phyloP scores from a whole-genome alignment of 2,797 vertebrate species.

The Chanos chanos region DNA sequence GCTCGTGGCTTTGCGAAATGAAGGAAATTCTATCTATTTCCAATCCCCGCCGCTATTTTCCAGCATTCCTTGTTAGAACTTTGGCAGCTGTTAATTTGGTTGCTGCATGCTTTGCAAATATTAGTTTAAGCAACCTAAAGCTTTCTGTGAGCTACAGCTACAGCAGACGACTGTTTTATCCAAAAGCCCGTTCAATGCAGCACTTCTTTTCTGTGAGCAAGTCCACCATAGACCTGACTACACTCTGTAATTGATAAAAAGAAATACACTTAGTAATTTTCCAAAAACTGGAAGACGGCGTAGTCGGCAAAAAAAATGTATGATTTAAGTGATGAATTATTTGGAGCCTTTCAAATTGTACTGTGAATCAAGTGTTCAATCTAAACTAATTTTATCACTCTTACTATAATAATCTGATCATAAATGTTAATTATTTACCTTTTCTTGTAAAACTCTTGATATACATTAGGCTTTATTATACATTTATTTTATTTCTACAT shows the following conservation, averaged over 20 bases:
- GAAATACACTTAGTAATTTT: constrained; percentile 68
- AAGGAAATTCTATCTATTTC: constrained; percentile 85
- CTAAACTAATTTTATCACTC: too few species aligned
- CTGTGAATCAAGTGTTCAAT: too few species aligned
- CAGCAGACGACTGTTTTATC: constrained; percentile 63
- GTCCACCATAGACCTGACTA: constrained; percentile 56
- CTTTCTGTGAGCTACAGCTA: constrained; percentile 60
- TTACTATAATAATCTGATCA: too few species aligned
- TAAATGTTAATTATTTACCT: too few species aligned
- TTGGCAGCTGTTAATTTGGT: constrained; percentile 61
- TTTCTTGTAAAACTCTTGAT: too few species aligned
- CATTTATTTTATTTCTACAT: too few species aligned
- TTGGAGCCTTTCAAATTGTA: too few species aligned
- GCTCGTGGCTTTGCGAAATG: constrained; percentile 84
- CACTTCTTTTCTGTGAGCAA: constrained; percentile 55
- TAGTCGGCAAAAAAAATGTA: too few species aligned
- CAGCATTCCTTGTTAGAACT: constrained; percentile 60
- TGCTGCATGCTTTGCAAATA: constrained; percentile 70
- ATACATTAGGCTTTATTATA: too few species aligned
- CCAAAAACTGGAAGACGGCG: constrained; percentile 57
- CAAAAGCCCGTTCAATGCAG: constrained; percentile 48
- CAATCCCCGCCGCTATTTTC: constrained; percentile 72
- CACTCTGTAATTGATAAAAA: constrained; percentile 46
- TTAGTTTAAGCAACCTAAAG: constrained; percentile 70
- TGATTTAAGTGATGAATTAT: too few species aligned